Conservation (phyloP, 2,113 vertebrate genomes). For the Rhea pennata region DNA sequence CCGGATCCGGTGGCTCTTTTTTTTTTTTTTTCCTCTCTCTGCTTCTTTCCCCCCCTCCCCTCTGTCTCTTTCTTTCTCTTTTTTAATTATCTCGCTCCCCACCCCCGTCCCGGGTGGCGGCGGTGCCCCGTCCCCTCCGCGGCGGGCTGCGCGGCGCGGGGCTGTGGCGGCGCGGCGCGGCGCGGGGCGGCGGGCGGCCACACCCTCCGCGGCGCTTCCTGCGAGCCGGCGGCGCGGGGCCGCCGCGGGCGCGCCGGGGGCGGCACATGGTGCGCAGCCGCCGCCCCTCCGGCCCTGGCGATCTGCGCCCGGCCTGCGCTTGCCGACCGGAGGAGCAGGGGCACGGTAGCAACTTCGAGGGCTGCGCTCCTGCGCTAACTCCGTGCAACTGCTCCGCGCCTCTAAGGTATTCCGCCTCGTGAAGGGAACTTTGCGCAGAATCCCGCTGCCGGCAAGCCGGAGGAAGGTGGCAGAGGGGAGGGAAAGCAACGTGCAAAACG, state of each 20-base stretch:
- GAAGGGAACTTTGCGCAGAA: conserved; percentile 39
- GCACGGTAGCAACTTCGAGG: background rate
- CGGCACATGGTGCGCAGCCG: conserved; percentile 48
- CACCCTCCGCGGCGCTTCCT: conserved; percentile 41
- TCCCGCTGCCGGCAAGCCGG: background rate
- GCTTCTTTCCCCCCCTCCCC: background rate
- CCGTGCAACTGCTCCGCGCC: background rate
- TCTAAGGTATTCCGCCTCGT: background rate
- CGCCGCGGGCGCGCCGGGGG: conserved; percentile 52
- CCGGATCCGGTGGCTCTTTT: conserved; percentile 46
- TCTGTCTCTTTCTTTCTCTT: background rate
- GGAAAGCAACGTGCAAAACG: background rate
- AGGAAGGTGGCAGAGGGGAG: conserved; percentile 5
- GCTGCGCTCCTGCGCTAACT: background rate
- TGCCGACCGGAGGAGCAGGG: background rate
- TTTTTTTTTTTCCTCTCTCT: background rate
- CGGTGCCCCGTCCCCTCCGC: background rate
- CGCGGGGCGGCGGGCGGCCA: conserved; percentile 3
- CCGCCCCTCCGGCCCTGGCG: conserved; percentile 29
- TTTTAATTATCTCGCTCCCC: background rate
- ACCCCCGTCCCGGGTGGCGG: background rate
- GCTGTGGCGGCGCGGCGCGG: conserved; percentile 9
- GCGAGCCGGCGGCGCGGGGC: conserved; percentile 41
- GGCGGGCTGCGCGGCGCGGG: background rate
- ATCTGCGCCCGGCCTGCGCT: background rate